Evolutionary conservation across 2,113 vertebrate genomes (phyloP), one percentile per base, ranked within the genome.

Genomic region (Perca flavescens): DNA sequence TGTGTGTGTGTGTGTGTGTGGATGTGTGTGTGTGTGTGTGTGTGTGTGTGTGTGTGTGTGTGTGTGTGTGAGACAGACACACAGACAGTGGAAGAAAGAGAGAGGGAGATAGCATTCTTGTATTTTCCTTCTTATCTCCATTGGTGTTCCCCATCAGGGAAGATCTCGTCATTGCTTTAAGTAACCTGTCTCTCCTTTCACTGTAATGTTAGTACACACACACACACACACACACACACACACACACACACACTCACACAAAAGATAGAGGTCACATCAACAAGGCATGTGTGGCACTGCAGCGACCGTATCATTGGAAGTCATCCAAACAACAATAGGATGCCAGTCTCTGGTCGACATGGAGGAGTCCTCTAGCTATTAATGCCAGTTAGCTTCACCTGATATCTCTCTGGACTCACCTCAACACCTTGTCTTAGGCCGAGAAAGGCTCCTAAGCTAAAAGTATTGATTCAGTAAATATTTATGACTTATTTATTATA

Each of bases 181-280:
- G 90, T 91, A 75, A 76, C 72, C 12, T 62, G 70, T 80, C 79
- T 94, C 84, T 88, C 74, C 85, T 95, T 94, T 93, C 91, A 88
- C 89, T 91, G 91, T 86, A 91, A 92, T 83, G 61, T 78, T 82
- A 93, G 82, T 79, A 76, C 47, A 77, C 83, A 85, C 71, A 80
- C 72, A 76, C 64, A 56, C 71, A 79, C 71, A 67, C 69, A 76
- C 64, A 81, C 68, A 81, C 43, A 25, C 68, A 79, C 58, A 69
- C 64, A 74, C 78, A 53, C 80, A 70, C 52, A 56, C 28, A 69
- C 50, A 25, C 52, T 76, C 40, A 43, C 40, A 43, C 40, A 43
- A 10, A 16, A 68, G 61, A 63, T 60, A 56, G 21, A 83, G 77
- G 82, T 83, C 79, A 82, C 56, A 67, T 77, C n/a, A 70, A 66